Conservation (phyloP, 2,888 invertebrate genomes). For the Lacanobia wlatinum region DNA sequence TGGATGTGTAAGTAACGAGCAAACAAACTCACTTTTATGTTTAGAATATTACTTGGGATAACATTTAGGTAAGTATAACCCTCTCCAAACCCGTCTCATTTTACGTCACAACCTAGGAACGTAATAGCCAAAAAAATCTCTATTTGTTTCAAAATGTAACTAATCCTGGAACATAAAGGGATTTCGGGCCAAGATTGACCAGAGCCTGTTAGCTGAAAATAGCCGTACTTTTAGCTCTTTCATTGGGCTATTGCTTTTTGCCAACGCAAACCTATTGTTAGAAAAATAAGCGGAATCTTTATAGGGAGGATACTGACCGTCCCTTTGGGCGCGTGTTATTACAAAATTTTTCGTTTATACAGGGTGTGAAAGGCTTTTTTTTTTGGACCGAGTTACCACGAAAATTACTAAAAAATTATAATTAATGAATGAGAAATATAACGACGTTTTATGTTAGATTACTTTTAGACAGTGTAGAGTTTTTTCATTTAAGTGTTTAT, state of each 20-base stretch:
- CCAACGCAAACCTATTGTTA: conserved; percentile 46
- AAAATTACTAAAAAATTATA: not conserved
- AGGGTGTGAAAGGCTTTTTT: conserved; percentile 12
- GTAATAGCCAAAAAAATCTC: conserved; percentile 4
- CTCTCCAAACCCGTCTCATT: not conserved
- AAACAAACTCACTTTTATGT: too few relatives aligned
- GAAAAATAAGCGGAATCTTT: conserved; percentile 47
- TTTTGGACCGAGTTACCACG: not conserved
- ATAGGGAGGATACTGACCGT: not conserved
- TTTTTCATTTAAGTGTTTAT: too few relatives aligned
- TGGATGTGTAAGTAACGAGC: too few relatives aligned
- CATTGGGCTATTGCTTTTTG: conserved; percentile 30
- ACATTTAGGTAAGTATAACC: not conserved
- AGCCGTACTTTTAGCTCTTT: conserved; percentile 12
- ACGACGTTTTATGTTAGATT: too few relatives aligned
- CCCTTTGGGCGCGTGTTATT: conserved; percentile 4
- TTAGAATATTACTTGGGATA: too few relatives aligned
- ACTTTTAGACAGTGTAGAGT: too few relatives aligned
- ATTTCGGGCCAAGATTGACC: conserved; percentile 7
- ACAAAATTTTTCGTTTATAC: conserved; percentile 8
- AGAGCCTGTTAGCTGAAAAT: conserved; percentile 16
- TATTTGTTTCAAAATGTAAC: conserved; percentile 28
- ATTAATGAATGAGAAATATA: too few relatives aligned
- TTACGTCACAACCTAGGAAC: not conserved
- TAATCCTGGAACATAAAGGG: conserved; percentile 20